Percentiles rank a stretch among this genome's conserved stretches.
These are phyloP conservation scores for Brachynemurus nebulosus DNA, from an alignment of 2,888 invertebrate species.

Conservation along the genomic window DNA sequence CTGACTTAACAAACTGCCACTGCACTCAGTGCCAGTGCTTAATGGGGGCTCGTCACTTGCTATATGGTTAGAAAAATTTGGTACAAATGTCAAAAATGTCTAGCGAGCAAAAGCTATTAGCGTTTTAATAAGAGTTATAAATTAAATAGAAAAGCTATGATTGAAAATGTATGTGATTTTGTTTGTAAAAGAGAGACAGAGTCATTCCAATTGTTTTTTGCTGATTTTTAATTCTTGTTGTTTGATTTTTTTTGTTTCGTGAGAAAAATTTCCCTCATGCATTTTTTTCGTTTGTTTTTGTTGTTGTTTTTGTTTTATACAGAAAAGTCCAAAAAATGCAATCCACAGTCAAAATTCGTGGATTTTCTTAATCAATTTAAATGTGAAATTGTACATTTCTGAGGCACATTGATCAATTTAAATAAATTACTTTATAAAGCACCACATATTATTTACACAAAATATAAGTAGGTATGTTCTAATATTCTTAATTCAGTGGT, in stretches of 20 bases:
- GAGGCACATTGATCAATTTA: neutral
- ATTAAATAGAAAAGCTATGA: neutral
- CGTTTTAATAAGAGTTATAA: neutral
- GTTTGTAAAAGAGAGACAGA: too few relatives aligned
- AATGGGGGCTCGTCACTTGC: constrained; percentile 26
- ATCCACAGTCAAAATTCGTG: neutral
- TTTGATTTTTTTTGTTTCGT: too few relatives aligned
- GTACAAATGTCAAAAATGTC: neutral
- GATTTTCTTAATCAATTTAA: neutral
- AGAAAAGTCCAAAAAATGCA: too few relatives aligned
- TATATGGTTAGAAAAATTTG: constrained; percentile 16
- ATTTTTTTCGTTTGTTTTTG: too few relatives aligned
- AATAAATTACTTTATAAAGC: neutral
- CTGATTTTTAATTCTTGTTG: too few relatives aligned
- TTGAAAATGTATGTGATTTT: too few relatives aligned
- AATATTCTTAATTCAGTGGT: too few relatives aligned
- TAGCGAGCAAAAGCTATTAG: neutral
- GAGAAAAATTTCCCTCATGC: too few relatives aligned
- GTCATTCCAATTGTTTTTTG: too few relatives aligned
- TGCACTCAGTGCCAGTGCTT: constrained; percentile 29
- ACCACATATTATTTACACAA: neutral
- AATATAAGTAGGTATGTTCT: neutral
- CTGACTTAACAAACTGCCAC: constrained; percentile 28
- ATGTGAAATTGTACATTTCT: neutral
- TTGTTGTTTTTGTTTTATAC: too few relatives aligned